Evolutionary conservation across 1,140 invertebrate genomes (phyloP), one percentile per base, ranked within the genome.

Genomic region (Chrysoperla carnea): DNA sequence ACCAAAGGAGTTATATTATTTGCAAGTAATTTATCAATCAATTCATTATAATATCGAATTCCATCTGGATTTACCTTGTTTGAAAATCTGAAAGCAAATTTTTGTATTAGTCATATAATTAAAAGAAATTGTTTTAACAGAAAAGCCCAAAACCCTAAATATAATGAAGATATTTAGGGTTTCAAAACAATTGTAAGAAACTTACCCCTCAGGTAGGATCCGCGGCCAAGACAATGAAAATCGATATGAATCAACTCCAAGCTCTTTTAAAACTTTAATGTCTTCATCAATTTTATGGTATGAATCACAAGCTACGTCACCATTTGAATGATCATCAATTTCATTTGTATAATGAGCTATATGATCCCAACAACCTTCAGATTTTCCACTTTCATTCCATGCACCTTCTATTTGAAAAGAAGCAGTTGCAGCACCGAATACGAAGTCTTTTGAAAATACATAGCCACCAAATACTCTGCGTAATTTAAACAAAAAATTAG

Each of bases 281-380:
- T 84, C 81, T 44, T 77, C 70, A 35, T 62, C 56, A 54, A 73
- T 78, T 31, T 72, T 61, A 51, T 81, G 59, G 56, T 81, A 83
- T 9, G 76, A 80, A 54, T 82, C 71, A 47, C 68, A 72, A 0
- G 79, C 76, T 12, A 80, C 52, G 53, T 82, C 75, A 0, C 74
- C 78, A 37, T 56, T 72, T 31, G 51, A 55, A 11, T 47, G 29
- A 40, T 68, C 61, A 1, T 29, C 42, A 6, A 75, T 48, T 33
- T 66, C 59, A 1, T 67, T 62, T 37, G 64, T 50, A 9, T 55
- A 40, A 39, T 74, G 72, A 0, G 66, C 66, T 42, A 62, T 63
- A 6, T 53, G 47, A 50, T 76, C 72, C 71, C 71, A 74, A 37
- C 70, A 69, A 50, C 59, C 71, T 52, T 69, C 66, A 9, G 62